Evolutionary conservation across 2,888 invertebrate genomes (phyloP), one percentile per base, ranked within the genome.

Genomic region (Hemaris fuciformis): DNA sequence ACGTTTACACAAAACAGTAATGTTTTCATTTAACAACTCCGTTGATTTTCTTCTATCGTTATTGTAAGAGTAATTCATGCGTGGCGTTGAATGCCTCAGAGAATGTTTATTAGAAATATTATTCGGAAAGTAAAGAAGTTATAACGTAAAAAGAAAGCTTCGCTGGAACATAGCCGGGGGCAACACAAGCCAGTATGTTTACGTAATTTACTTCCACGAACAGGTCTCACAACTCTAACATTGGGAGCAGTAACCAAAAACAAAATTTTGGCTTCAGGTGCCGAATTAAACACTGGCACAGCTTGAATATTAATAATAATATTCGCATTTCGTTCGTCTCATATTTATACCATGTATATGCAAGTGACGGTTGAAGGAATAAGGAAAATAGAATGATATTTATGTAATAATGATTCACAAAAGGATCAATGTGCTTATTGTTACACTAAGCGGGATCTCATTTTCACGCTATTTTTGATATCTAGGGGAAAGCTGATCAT

Each of bases 161-260:
- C 58, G 60, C 64, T 65, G 57, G 18, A 22, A 64, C 66, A 69
- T 60, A 31, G 67, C 66, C 65, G 13, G 41, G 42, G 65, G 63
- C 57, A 56, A 45, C 59, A 66, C 65, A 64, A 67, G 64, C 62
- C 45, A 48, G 56, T 48, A 57, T 48, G 59, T 61, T 62, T 65
- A 65, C 62, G 38, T 64, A 70, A 68, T 68, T 65, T 67, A 67
- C 63, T 66, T 66, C 31, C 23, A 20, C 31, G 57, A 67, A 70
- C 64, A 56, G 56, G 46, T 68, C 31, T 57, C 43, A 64, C 67
- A 72, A 61, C 61, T 65, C 61, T 34, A 63, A 27, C 27, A 31
- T 27, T 53, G 18, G 27, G 53, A 25, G 6, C 22, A 6, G 25
- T 46, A 46, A 46, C 13, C 23, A 46, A 46, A 60, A 45, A 57